phyloP scores from a whole-genome alignment of 23 tunicate genomes.

The Oikopleura vanhoeffeni region DNA sequence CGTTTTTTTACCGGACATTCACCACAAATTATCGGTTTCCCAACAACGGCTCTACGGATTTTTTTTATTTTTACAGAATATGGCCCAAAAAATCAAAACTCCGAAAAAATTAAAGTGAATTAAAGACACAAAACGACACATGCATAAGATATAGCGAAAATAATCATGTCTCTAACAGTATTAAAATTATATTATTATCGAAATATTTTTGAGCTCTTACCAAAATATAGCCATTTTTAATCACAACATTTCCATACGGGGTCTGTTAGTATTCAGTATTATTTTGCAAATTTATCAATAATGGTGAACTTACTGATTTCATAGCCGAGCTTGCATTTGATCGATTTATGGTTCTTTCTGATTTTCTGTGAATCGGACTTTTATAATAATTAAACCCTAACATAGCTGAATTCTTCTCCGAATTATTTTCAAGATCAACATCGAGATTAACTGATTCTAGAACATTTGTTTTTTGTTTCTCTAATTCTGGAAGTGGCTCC shows the following conservation, averaged over 20 bases:
- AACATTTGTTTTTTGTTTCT: background rate
- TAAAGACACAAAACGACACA: no score
- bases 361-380: background rate
- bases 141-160: no score
- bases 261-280: background rate
- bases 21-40: no score
- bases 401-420: background rate
- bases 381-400: background rate
- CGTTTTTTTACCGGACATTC: no score
- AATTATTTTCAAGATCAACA: background rate
- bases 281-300: background rate
- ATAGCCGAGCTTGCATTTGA: background rate
- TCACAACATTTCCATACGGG: background rate
- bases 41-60: no score
- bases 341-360: background rate
- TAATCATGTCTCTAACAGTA: no score
- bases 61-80: no score
- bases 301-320: background rate
- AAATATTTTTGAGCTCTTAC: no score
- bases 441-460: background rate
- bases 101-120: no score
- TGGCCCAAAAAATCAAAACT: no score
- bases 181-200: no score
- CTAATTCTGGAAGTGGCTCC: background rate
- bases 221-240: conserved; percentile 9